Evolutionary conservation across 2,113 vertebrate genomes (phyloP).

Genomic region (Hymenochirus boettgeri): DNA sequence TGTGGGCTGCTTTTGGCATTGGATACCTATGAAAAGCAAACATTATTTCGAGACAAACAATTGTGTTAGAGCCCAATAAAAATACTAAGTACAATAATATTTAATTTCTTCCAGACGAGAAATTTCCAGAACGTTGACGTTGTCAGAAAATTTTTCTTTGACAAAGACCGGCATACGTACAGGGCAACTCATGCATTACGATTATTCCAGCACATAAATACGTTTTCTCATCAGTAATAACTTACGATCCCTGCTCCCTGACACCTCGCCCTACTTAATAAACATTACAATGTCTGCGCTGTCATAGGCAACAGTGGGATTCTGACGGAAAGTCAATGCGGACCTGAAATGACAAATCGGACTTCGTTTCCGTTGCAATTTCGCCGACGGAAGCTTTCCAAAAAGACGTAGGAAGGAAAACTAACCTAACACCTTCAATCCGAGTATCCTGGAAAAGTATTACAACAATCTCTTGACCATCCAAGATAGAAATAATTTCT

Average conservation of each 20-base stretch:
- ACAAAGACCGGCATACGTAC: constrained; percentile 77
- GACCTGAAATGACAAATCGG: constrained; percentile 84
- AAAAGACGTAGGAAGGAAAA: constrained; percentile 86
- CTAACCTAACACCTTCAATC: constrained; percentile 98
- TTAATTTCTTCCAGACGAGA: constrained; percentile 74
- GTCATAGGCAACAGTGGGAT: constrained; percentile 94
- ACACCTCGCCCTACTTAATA: constrained; percentile 82
- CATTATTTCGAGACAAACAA: too few species aligned
- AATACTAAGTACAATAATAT: constrained; percentile 33
- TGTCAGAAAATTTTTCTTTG: constrained; percentile 90
- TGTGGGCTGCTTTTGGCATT: too few species aligned
- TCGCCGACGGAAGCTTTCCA: constrained; percentile 91
- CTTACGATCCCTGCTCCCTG: constrained; percentile 88
- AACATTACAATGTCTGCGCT: constrained; percentile 84
- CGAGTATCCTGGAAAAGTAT: constrained; percentile 95
- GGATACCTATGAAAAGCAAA: too few species aligned
- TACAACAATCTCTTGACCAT: constrained; percentile 97
- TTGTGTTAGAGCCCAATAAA: too few species aligned
- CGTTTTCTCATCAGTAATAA: constrained; percentile 92
- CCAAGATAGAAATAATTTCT: constrained; percentile 97
- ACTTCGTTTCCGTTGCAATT: constrained; percentile 98
- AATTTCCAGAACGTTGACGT: constrained; percentile 85
- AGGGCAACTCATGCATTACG: constrained; percentile 96
- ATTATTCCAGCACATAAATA: constrained; percentile 98
- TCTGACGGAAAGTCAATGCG: constrained; percentile 86